Conservation (phyloP, 2,888 invertebrate species). For the Idaea straminata region DNA sequence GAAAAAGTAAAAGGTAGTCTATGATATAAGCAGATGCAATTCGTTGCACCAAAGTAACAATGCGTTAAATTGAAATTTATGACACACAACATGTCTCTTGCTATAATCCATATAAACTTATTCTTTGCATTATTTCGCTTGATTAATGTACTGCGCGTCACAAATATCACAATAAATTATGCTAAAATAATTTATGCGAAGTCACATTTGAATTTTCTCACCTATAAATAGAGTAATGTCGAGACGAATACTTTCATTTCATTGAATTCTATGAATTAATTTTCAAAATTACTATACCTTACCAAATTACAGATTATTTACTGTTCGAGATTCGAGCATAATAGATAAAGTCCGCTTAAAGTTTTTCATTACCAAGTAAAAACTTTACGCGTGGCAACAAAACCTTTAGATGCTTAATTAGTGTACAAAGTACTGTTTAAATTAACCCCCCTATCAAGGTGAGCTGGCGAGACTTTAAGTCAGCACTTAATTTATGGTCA, state of each 20-base stretch:
- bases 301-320: not conserved
- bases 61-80: constrained; percentile 17
- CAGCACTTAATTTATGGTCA: constrained; percentile 75
- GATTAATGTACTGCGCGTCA: constrained; percentile 43
- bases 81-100: constrained; percentile 10
- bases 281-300: not conserved
- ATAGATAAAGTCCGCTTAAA: too few species aligned
- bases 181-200: constrained; percentile 36
- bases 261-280: too few species aligned
- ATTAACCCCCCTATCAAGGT: constrained; percentile 52
- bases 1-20: not conserved
- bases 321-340: too few species aligned
- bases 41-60: constrained; percentile 6
- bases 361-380: not conserved
- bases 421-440: constrained; percentile 61
- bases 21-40: not conserved
- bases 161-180: constrained; percentile 36
- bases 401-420: constrained; percentile 44
- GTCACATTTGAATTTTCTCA: too few species aligned
- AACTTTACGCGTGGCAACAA: not conserved
- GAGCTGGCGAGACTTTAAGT: constrained; percentile 64
- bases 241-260: not conserved
- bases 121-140: constrained; percentile 32
- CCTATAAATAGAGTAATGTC: too few species aligned
- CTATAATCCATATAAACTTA: constrained; percentile 23